These are phyloP conservation scores for Crossaster papposus DNA, from an alignment of 53 echinoderm and acorn worm species.

Conservation along the genomic window DNA sequence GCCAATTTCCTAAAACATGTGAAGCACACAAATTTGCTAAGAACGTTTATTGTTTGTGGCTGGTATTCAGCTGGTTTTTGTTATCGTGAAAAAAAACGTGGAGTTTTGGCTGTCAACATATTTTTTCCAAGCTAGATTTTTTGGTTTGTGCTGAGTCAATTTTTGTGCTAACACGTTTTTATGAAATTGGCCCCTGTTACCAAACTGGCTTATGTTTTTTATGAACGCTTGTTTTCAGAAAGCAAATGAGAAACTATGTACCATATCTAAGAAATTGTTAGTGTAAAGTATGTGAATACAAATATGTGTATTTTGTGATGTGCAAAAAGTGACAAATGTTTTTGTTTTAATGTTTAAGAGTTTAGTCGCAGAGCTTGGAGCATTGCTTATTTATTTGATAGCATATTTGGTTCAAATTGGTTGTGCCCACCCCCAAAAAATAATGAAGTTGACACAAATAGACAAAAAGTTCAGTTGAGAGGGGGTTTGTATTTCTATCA, in stretches of 20 bases:
- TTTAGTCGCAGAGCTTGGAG: neutral
- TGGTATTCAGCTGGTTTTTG: no score
- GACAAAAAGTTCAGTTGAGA: neutral
- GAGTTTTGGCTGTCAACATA: no score
- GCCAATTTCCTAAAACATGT: no score
- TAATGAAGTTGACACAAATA: neutral
- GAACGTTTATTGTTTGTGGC: no score
- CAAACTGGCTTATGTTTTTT: no score
- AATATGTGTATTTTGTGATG: conserved; percentile 25
- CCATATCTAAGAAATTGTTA: neutral
- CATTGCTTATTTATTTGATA: neutral
- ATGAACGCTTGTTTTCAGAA: conserved; percentile 11
- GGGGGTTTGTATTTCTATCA: neutral
- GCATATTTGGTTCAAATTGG: neutral
- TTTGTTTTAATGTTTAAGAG: neutral
- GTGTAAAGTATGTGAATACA: conserved; percentile 33
- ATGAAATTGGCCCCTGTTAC: no score
- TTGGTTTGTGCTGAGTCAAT: no score
- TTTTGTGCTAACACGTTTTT: no score
- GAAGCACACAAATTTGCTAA: no score
- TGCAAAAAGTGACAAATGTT: neutral
- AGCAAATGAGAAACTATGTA: neutral
- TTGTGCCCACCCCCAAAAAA: conserved; percentile 32
- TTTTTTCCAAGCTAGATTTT: no score
- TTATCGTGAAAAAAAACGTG: no score